Base-by-base conservation (phyloP, 2,797 vertebrate genomes). In the Chelidonichthys spinosus region DNA sequence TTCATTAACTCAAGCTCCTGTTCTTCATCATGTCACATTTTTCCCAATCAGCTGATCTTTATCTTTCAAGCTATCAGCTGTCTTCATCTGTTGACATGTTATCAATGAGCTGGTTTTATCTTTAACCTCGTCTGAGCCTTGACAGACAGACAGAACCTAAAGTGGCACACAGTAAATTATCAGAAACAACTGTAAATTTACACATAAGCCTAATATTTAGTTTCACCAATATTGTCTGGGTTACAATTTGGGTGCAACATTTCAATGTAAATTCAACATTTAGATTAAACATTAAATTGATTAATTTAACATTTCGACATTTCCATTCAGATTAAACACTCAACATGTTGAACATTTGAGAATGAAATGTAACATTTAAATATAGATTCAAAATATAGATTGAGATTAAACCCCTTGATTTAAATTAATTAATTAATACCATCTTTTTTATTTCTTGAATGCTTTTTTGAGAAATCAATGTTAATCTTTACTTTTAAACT, bases 1-100 rank as follows among this genome's bases (percentile, higher is more conserved):
- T 76, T 69, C 74, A 78, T 82, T 60, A 72, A 73, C 39, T 5
- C 3, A 7, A n/a, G 9, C 54, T 59, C 11, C 50, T 65, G 6
- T 66, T 76, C 65, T 72, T 69, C 70, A 74, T 74, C 63, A 54
- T 10, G 54, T 72, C 70, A 74, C 69, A 59, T 65, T 69, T 82
- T 72, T 25, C 25, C 47, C 74, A 74, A 54, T 74, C 70, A 65
- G 37, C 25, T 52, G 69, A 76, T 82, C 37, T 78, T 80, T 60
- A 76, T 76, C 83, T 68, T 43, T 55, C 50, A 77, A 44, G 43
- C 53, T 55, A 52, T 74, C 62, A 54, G n/a, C 36, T 44, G 47
- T 42, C 44, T 69, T 80, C 62, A 73, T 78, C 76, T 65, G 53
- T 36, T 83, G 66, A 78, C 71, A 68, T 43, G 4, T 14, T 74